Evolutionary conservation across 1,140 invertebrate species (phyloP).

Genomic region (Lithobius niger): DNA sequence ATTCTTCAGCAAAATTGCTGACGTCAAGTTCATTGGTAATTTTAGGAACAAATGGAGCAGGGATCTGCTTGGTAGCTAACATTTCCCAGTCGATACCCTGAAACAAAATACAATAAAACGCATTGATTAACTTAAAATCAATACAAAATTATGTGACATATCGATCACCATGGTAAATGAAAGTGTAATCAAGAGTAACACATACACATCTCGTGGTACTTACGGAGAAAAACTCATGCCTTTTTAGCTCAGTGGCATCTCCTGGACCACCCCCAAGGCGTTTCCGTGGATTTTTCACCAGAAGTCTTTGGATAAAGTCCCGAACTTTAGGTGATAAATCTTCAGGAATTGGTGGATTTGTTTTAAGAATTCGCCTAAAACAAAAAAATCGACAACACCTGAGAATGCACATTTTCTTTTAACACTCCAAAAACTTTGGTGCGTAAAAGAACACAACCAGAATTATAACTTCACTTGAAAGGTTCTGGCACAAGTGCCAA

Average conservation of each 20-base stretch:
- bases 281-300: slow-evolving; percentile 75
- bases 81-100: slow-evolving; percentile 60
- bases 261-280: slow-evolving; percentile 64
- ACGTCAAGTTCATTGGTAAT: slow-evolving; percentile 76
- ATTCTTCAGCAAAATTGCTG: slow-evolving; percentile 92
- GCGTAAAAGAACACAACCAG: no score
- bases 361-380: slow-evolving; percentile 60
- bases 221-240: slow-evolving; percentile 67
- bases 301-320: slow-evolving; percentile 55
- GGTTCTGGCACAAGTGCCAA: no score
- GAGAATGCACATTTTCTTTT: no score
- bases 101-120: slow-evolving; percentile 18
- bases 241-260: slow-evolving; percentile 72
- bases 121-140: no score
- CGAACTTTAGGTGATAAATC: slow-evolving; percentile 43
- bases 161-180: slow-evolving; percentile 1
- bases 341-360: slow-evolving; percentile 70
- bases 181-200: slow-evolving; percentile 3
- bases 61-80: slow-evolving; percentile 52
- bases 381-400: no score
- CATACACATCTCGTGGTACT: no score
- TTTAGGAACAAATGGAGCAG: slow-evolving; percentile 66
- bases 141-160: no score
- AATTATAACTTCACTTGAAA: no score
- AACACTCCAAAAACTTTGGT: no score